Conservation (phyloP, 2,113 vertebrate genomes). For the Lipophrys pholis region DNA sequence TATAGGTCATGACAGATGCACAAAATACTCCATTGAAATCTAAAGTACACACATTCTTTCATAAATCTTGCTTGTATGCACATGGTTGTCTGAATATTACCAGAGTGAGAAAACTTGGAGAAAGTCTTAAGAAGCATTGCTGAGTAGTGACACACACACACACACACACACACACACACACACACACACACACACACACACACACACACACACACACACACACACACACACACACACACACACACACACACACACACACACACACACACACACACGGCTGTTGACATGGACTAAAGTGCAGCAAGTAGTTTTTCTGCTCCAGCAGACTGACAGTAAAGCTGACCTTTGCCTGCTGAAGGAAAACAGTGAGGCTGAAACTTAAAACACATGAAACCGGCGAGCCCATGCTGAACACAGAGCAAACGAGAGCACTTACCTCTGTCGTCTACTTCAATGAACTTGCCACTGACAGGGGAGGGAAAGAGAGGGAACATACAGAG, state of each 20-base stretch:
- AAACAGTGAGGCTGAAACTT: conserved; percentile 16
- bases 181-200: not conserved
- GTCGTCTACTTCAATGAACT: conserved; percentile 63
- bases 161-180: not conserved
- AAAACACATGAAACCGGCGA: conserved; percentile 4
- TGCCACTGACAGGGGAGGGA: conserved; percentile 27
- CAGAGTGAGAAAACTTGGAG: conserved; percentile 13
- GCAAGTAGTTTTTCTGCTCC: not conserved
- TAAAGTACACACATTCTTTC: not conserved
- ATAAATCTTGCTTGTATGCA: not conserved
- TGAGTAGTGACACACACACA: conserved; percentile 15
- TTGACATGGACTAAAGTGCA: too few species aligned
- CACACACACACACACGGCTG: not conserved
- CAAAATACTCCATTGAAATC: conserved; percentile 7
- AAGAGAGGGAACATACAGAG: not conserved
- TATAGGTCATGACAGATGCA: not conserved
- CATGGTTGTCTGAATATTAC: conserved; percentile 27
- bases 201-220: conserved; percentile 2
- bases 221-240: not conserved
- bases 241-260: conserved; percentile 2
- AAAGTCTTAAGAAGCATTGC: not conserved
- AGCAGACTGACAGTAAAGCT: conserved; percentile 14
- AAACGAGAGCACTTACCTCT: conserved; percentile 71
- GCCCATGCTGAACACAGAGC: conserved; percentile 8
- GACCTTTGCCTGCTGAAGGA: conserved; percentile 25